phyloP scores from a whole-genome alignment of 2,113 vertebrate genomes.

The Laticauda colubrina region DNA sequence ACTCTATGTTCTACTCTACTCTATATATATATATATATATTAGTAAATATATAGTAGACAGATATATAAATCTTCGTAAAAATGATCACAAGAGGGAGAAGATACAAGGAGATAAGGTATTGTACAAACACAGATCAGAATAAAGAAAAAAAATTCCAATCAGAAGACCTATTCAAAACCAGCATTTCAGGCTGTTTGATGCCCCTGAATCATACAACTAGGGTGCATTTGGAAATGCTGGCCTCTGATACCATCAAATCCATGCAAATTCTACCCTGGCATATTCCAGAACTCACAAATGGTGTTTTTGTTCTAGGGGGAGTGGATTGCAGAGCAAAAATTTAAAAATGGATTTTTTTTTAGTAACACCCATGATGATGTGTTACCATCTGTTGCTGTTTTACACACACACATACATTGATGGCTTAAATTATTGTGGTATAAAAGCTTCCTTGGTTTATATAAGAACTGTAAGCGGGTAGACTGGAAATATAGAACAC shows the following conservation, averaged over 20 bases:
- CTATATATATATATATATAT: no score
- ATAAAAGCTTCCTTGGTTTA: slow-evolving; percentile 50
- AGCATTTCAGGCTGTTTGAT: not conserved
- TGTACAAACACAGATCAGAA: no score
- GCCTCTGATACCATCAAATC: slow-evolving; percentile 56
- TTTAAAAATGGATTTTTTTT: slow-evolving; percentile 70
- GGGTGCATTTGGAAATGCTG: slow-evolving; percentile 51
- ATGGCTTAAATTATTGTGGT: slow-evolving; percentile 33
- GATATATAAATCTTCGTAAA: no score
- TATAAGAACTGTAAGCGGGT: slow-evolving; percentile 33
- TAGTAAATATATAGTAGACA: no score
- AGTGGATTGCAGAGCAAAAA: slow-evolving; percentile 61
- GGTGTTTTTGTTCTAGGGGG: slow-evolving; percentile 58
- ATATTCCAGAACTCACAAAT: slow-evolving; percentile 55
- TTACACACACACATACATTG: slow-evolving; percentile 30
- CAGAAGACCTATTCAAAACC: not conserved
- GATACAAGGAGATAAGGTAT: not conserved
- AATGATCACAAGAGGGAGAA: not conserved
- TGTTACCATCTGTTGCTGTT: slow-evolving; percentile 61
- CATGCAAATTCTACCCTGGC: slow-evolving; percentile 53
- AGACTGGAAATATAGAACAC: not conserved
- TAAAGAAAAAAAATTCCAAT: not conserved
- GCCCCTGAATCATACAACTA: slow-evolving; percentile 44
- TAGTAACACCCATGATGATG: slow-evolving; percentile 63
- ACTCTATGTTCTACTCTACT: no score